These are phyloP conservation scores for Drosophila sproati DNA, from an alignment of 1,140 invertebrate species.

Conservation along the genomic window DNA sequence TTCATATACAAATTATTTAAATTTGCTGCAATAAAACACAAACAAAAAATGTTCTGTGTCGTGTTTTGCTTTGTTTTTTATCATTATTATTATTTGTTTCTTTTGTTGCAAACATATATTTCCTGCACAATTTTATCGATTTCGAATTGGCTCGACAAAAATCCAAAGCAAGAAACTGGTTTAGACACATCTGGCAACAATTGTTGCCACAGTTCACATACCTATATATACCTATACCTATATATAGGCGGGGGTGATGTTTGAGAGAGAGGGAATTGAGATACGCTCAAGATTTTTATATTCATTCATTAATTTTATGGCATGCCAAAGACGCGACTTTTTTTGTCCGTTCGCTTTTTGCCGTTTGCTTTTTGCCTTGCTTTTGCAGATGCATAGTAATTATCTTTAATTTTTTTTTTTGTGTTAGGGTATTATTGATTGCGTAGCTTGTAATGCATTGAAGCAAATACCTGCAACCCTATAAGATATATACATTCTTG, in stretches of 20 bases:
- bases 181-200: conserved; percentile 58
- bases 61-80: conserved; percentile 8
- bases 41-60: conserved; percentile 16
- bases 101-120: conserved; percentile 16
- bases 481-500: no score
- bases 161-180: conserved; percentile 59
- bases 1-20: conserved; percentile 66
- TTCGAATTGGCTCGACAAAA: conserved; percentile 64
- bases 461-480: no score
- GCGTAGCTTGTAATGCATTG: no score
- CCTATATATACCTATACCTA: conserved; percentile 13
- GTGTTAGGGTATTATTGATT: no score
- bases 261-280: background rate
- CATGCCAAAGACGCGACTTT: conserved; percentile 27
- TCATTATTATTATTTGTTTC: background rate
- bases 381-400: conserved; percentile 63
- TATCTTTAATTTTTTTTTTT: conserved; percentile 41
- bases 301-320: conserved; percentile 69
- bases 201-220: conserved; percentile 57
- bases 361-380: background rate
- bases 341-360: background rate
- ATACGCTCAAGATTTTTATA: conserved; percentile 46
- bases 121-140: conserved; percentile 64
- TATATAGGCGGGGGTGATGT: conserved; percentile 9
- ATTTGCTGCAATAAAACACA: conserved; percentile 33